Conservation (phyloP, 2,113 vertebrate genomes). For the Pygoscelis antarcticus region DNA sequence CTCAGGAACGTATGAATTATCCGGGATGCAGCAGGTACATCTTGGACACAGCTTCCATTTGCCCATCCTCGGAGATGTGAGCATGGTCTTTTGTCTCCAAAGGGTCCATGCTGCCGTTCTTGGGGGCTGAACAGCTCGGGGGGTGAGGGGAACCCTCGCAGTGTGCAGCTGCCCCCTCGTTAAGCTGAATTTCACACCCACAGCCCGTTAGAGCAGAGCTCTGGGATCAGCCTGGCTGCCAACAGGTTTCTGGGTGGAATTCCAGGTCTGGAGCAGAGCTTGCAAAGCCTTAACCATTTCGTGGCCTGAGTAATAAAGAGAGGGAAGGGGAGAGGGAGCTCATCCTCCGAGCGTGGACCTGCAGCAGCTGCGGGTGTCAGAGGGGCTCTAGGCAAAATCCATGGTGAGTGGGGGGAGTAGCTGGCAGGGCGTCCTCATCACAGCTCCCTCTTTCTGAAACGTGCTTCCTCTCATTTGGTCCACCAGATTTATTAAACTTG, state of each 20-base stretch:
- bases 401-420: accelerated
- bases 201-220: background rate
- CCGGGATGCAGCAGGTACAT: background rate
- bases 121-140: background rate
- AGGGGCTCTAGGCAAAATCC: background rate
- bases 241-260: background rate
- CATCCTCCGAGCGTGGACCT: background rate
- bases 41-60: background rate
- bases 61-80: background rate
- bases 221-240: background rate
- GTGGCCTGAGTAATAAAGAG: background rate
- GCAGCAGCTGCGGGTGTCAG: background rate
- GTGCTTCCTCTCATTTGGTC: background rate
- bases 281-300: background rate
- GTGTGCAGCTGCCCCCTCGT: background rate
- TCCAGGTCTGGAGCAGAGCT: background rate
- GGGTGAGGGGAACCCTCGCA: background rate
- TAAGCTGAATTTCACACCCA: background rate
- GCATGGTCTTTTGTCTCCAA: background rate
- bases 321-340: background rate
- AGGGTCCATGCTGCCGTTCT: background rate
- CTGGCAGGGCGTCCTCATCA: background rate
- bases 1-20: background rate
- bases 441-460: background rate
- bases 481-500: background rate